Evolutionary conservation across 2,888 invertebrate genomes (phyloP), one percentile per base, ranked within the genome.

Genomic region (Drosophila nr. perissopoda): DNA sequence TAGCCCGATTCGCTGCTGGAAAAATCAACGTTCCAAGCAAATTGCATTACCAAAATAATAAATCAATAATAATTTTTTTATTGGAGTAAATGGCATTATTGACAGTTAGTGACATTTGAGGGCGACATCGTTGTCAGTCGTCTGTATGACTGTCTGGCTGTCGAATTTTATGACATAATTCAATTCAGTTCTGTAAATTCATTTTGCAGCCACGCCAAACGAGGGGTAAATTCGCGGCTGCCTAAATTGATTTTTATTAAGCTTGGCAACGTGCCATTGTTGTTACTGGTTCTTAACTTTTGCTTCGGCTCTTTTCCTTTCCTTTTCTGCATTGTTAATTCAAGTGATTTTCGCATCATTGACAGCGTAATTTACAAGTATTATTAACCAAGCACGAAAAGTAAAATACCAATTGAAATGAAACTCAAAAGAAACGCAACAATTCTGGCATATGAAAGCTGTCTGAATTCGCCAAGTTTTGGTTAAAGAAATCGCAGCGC

Each of bases 41-140:
- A 87, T 87, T 84, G 79, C 83, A 87, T 87, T 87, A 87, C 79
- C 84, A 70, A 83, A 86, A 88, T 83, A 82, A 88, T 88, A 87
- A 88, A 86, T 84, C 84, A 87, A 86, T 89, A 89, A 82, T 69
- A 70, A 57, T 69, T 75, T 75, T 79, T 75, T 86, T 70, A 80
- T 70, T 76, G 65, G 46, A 54, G 63, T 74, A 87, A 88, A 87
- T 82, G 83, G 54, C 74, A 79, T 84, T 83, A 89, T 74, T 82
- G 84, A 67, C 83, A 77, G 80, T 70, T 68, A 61, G 59, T 61
- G 54, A 62, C 48, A 58, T 34, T 36, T n/a, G 42, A 40, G 21
- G 42, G 36, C 40, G 33, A 21, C 69, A 48, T 29, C 57, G 54
- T 38, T 51, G 73, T 62, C 70, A 56, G 36, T 13, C 34, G 69